Evolutionary conservation across 1,140 invertebrate species (phyloP).

Genomic region (Drosophila pectinifera): DNA sequence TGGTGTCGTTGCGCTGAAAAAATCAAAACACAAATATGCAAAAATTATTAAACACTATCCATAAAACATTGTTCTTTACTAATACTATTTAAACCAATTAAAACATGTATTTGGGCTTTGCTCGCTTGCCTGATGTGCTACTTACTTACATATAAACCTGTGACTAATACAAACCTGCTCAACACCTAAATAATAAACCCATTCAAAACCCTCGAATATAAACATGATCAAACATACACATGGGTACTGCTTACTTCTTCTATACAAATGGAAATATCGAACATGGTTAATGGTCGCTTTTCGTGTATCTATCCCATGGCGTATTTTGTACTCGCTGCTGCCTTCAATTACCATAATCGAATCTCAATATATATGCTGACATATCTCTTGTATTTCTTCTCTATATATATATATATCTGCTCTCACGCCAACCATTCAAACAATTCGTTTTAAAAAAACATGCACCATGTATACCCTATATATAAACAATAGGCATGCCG

Average conservation of each 20-base stretch:
- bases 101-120: constrained; percentile 67
- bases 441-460: constrained; percentile 46
- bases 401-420: constrained; percentile 49
- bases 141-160: constrained; percentile 51
- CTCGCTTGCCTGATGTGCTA: constrained; percentile 78
- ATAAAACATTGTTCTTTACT: constrained; percentile 54
- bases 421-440: constrained; percentile 66
- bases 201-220: constrained; percentile 37
- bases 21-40: constrained; percentile 51
- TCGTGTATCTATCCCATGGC: constrained; percentile 54
- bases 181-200: constrained; percentile 24
- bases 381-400: constrained; percentile 66
- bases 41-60: constrained; percentile 60
- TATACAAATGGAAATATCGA: constrained; percentile 42
- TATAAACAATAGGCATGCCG: constrained; percentile 89
- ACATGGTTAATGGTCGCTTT: constrained; percentile 75
- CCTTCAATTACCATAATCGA: constrained; percentile 51
- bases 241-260: constrained; percentile 79
- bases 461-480: constrained; percentile 54
- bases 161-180: constrained; percentile 36
- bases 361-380: constrained; percentile 62
- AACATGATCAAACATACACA: constrained; percentile 53
- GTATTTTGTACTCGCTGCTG: constrained; percentile 60
- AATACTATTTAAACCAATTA: constrained; percentile 48
- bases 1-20: constrained; percentile 80